Base-by-base conservation (phyloP, 2,888 invertebrate species). In the Marasmarcha lunaedactyla region DNA sequence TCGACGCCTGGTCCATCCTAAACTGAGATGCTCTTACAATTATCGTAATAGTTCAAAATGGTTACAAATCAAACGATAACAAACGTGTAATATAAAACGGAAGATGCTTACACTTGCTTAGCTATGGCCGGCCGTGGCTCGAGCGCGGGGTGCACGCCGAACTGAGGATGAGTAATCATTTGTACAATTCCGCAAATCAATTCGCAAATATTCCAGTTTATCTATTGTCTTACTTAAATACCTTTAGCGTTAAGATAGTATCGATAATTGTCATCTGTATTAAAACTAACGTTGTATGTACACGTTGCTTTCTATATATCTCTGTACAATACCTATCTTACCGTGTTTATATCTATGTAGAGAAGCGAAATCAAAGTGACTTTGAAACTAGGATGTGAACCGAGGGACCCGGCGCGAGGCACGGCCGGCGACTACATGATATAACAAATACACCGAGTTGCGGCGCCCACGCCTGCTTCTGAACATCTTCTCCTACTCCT, bases 1-100 rank as follows among this genome's bases (percentile, higher is more conserved):
- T 79, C 81, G 79, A 78, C 79, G 79, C 78, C 77, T 81, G 79
- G 79, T 79, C 79, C 74, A 76, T 78, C 81, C 74, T 81, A 74
- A 79, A 76, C 78, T 76, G 81, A 83, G 79, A 73, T 81, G 74
- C 65, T 67, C 73, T 69, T 78, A 76, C 73, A 68, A 65, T 70
- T 76, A 77, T 72, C 61, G 71, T 77, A 79, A 78, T 81, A 79
- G 71, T 78, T 79, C 56, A 78, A 77, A 77, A 20, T 73, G 73
- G 74, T 78, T 79, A 81, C 70, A 81, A 83, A 83, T 71, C 46
- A 83, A 83, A 79, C 79, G 68, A 69, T 79, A 83, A 83, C 83
- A 81, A 74, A 78, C 64, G 68, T 79, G 72, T 81, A 78, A 70
- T 77, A 71, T 62, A 58, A 83, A 83, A 78, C 69, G 59, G 79